Evolutionary conservation across 2,797 vertebrate species (phyloP).

Genomic region (Gastrophryne carolinensis): DNA sequence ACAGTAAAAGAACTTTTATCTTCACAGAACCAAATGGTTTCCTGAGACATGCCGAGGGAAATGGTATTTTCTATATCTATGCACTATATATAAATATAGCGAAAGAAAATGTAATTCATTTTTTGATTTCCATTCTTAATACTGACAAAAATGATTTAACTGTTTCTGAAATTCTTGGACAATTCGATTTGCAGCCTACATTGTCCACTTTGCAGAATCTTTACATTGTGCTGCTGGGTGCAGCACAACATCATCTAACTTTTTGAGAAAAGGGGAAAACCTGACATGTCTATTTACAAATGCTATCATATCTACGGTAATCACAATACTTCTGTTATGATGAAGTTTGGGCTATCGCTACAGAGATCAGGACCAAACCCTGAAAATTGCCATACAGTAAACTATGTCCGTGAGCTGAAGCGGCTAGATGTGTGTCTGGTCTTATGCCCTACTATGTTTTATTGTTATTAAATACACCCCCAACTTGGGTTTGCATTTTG

Average conservation of each 20-base stretch:
- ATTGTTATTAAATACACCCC: no score
- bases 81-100: background rate
- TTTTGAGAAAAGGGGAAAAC: no score
- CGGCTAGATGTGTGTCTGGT: no score
- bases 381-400: no score
- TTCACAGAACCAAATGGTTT: constrained; percentile 51
- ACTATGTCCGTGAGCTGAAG: no score
- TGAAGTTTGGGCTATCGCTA: no score
- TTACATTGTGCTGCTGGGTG: background rate
- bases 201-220: background rate
- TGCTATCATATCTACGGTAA: no score
- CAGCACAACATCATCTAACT: background rate
- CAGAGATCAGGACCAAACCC: no score
- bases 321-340: no score
- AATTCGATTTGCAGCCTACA: background rate
- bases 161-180: background rate
- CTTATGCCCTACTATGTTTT: no score
- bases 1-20: constrained; percentile 53
- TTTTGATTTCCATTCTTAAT: constrained; percentile 3
- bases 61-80: constrained; percentile 12
- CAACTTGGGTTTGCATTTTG: no score
- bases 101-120: background rate
- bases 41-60: constrained; percentile 27
- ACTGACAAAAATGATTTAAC: background rate
- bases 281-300: no score